phyloP scores from a whole-genome alignment of 2,888 invertebrate species.

The Lumbricus terrestris region DNA sequence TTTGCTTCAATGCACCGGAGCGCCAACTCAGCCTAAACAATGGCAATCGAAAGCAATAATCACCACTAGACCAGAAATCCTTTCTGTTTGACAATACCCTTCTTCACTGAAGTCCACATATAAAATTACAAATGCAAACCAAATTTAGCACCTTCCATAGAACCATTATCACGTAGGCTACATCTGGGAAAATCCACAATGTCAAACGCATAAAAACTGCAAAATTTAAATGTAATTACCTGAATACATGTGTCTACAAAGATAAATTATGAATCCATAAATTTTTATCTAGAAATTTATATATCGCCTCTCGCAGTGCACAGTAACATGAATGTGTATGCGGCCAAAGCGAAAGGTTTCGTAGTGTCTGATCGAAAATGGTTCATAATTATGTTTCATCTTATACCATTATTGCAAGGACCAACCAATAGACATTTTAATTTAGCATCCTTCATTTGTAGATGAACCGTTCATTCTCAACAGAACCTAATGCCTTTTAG shows the following conservation, averaged over 20 bases:
- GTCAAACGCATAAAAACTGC: no score
- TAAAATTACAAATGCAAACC: background rate
- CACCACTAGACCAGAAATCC: background rate
- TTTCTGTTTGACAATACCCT: background rate
- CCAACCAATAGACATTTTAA: background rate
- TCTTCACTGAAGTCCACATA: background rate
- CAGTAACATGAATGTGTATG: no score
- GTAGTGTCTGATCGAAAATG: background rate
- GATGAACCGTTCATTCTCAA: background rate
- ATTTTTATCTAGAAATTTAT: no score
- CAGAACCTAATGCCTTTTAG: background rate
- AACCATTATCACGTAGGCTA: background rate
- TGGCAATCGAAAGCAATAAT: background rate
- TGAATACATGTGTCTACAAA: no score
- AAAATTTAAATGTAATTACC: no score
- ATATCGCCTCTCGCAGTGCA: no score
- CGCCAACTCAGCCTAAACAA: constrained; percentile 45
- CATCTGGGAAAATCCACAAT: background rate
- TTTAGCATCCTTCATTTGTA: background rate
- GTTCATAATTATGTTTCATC: no score
- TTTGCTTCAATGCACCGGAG: constrained; percentile 42
- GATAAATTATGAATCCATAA: no score
- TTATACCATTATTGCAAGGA: background rate
- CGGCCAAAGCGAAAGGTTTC: background rate
- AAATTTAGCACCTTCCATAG: background rate